Base-by-base conservation (phyloP, 2,888 invertebrate species). In the Seira musarum region DNA sequence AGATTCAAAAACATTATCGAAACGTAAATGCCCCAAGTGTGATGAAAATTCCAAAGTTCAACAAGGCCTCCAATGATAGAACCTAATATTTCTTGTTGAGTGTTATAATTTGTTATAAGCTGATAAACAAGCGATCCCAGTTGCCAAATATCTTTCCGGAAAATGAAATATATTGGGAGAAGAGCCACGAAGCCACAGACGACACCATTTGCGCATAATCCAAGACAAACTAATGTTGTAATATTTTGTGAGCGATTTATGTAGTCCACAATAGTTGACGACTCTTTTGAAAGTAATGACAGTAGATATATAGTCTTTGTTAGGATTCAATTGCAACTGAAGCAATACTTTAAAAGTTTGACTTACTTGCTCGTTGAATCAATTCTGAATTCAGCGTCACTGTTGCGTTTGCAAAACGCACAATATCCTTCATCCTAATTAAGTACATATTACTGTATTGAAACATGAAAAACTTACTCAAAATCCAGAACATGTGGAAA, bases 61-160 rank as follows among this genome's bases (percentile, higher is more conserved):
- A 40, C 40, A 5, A 40, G 13, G 40, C 6, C 40, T 40, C 40
- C 40, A 40, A 40, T 40, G 6, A 40, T 13, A 13, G 6, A 40
- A 8, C 6, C 40, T 13, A 40, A 40, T 40, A 40, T 13, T 40
- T 40, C 40, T 13, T 8, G 40, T 40, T 5, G 5, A 40, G 5
- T 40, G 40, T 40, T 13, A 40, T 40, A 40, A 40, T 40, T 5
- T 5, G 13, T 5, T 5, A 40, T 40, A 40, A 40, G 2, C 22
- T 25, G 17, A 24, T 64, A 64, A 25, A 64, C 22, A 3, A 64
- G 5, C 1, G 64, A 64, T 22, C 64, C 64, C 8, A 64, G 15
- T 6, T 64, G 64, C 64, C 64, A 64, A 2, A 25, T 24, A 15
- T 25, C 64, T 2, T 64, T 64, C 25, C 64, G 24, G 17, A 64